Evolutionary conservation across 2,797 vertebrate genomes (phyloP).

Genomic region (Distichodus sexfasciatus): DNA sequence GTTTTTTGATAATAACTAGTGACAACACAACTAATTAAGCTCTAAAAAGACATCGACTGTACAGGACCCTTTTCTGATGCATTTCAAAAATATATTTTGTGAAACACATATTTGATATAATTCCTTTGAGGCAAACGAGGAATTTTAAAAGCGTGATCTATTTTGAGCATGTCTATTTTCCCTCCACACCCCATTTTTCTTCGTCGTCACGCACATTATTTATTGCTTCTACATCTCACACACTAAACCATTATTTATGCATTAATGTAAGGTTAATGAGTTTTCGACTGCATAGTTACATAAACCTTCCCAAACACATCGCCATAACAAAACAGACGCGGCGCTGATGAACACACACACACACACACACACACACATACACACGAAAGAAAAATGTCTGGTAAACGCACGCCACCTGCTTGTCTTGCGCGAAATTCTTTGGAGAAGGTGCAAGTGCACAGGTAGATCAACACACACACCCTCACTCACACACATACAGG

Average conservation of each 20-base stretch:
- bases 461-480: conserved; percentile 48
- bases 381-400: conserved; percentile 38
- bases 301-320: background rate
- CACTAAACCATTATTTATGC: conserved; percentile 10
- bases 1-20: conserved; percentile 6
- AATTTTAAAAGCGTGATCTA: background rate
- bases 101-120: background rate
- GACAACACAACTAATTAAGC: no score
- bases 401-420: conserved; percentile 74
- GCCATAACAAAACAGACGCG: background rate
- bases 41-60: background rate
- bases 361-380: background rate
- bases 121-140: background rate
- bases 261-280: background rate
- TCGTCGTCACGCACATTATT: background rate
- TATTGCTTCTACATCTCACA: background rate
- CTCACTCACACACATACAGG: conserved; percentile 18
- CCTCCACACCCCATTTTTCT: no score
- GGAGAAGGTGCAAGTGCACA: conserved; percentile 27
- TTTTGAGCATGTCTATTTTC: no score
- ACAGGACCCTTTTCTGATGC: background rate
- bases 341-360: background rate
- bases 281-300: background rate
- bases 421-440: conserved; percentile 64
- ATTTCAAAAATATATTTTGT: conserved; percentile 6